Base-by-base conservation (phyloP, 2,113 vertebrate species). In the Ellobius talpinus region DNA sequence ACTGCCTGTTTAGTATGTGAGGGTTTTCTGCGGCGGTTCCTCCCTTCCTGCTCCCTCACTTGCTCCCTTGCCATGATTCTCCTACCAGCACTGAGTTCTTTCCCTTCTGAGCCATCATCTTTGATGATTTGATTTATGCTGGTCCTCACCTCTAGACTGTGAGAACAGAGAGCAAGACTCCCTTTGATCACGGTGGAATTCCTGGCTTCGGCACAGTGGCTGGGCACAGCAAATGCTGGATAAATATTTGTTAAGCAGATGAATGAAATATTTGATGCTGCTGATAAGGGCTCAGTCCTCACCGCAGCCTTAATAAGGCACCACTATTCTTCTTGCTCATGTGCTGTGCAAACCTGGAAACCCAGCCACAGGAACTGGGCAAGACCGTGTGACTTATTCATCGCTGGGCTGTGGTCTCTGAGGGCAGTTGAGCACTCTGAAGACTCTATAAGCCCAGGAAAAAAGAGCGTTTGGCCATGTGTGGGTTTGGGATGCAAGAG, bases 231-330 rank as follows among this genome's bases (percentile, higher is more conserved):
- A 76, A 91, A 87, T 42, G 74, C 66, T 55, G 89, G 92, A 58
- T 81, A 96, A 96, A 94, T 93, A 87, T 96, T 94, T 94, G 89
- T 68, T 52, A 92, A 90, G 47, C 47, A 73, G 78, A 91, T 92
- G 92, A 94, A 91, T 82, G 84, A 87, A 91, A 72, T 82, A 78
- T 78, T 87, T 77, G 95, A 93, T 86, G 79, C 76, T 82, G 73
- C 68, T 63, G 88, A 66, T 87, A 87, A 97, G 68, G 68, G 47
- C 36, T 42, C 21, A 31, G 5, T 92, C 45, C 92, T 90, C 87
- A 61, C 33, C 26, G 5, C 3, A 3, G 17, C 29, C 61, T 91
- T 68, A 90, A 77, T 78, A 87, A 76, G 72, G 58, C 29, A 16
- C 33, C 84, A 42, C 29, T 26, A 58, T 77, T 90, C 42, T 70